Base-by-base conservation (phyloP, 2,888 invertebrate genomes). In the Drosophila robusta region DNA sequence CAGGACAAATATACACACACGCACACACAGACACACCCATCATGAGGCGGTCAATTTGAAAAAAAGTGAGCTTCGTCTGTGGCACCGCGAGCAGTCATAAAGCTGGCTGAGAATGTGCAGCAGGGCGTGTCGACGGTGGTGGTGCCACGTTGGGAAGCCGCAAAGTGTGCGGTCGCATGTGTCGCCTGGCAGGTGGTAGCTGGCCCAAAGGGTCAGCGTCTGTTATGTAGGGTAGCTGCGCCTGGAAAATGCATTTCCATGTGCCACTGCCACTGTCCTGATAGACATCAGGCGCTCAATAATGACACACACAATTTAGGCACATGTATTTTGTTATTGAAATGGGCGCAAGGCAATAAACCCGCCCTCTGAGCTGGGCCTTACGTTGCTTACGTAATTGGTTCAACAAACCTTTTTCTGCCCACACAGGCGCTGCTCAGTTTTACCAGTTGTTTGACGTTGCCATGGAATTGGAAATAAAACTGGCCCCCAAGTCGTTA, bases 91-190 rank as follows among this genome's bases (percentile, higher is more conserved):
- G 29, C 9, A 45, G 61, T 68, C 80, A 87, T 80, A 70, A 74
- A 78, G 54, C 64, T 71, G 79, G 42, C 73, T 73, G 77, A 62
- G 87, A 88, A 85, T 86, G 87, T 88, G 79, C 80, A 84, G 49
- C 73, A 61, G 70, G 81, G 78, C 81, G 75, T 76, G 73, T 68
- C 79, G 66, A 39, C 34, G 5, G 61, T 14, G 34, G 42, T 44
- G 54, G 14, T 70, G 63, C 64, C 47, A 29, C 50, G 51, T 50
- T 71, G 66, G 73, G 88, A 88, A 85, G 90, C 87, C 89, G 74
- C 87, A 89, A 89, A 87, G 72, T 86, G 68, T 77, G 77, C 69
- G 88, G 87, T 82, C 62, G 82, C 78, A 87, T 78, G 76, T 70
- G 64, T 50, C 58, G 73, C 71, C 49, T 58, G 70, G 73, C 70